These are phyloP conservation scores for Brachypteracias leptosomus DNA, from an alignment of 2,113 vertebrate genomes.

Conservation along the genomic window DNA sequence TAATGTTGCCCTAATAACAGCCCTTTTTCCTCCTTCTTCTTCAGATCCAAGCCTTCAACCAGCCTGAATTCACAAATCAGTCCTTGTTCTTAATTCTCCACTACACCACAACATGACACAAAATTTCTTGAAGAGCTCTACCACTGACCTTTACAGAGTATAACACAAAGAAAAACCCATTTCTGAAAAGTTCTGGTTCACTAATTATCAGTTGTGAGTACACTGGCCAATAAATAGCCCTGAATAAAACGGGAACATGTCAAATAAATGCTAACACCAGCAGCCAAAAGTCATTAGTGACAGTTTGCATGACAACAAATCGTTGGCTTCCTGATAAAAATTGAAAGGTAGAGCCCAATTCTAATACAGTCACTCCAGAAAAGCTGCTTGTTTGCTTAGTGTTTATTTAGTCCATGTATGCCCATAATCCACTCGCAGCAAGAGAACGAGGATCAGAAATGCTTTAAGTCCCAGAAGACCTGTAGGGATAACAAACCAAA, in stretches of 20 bases:
- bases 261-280: conserved; percentile 21
- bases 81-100: background rate
- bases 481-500: background rate
- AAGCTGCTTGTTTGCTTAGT: background rate
- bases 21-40: background rate
- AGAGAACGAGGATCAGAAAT: background rate
- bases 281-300: conserved; percentile 7
- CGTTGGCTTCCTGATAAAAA: background rate
- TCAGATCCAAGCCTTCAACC: background rate
- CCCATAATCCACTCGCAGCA: background rate
- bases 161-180: background rate
- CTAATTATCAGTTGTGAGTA: background rate
- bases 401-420: background rate
- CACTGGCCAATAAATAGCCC: background rate
- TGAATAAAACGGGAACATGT: background rate
- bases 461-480: background rate
- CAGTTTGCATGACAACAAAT: conserved; percentile 35
- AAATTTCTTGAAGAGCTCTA: background rate
- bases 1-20: rapidly evolving
- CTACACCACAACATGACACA: background rate
- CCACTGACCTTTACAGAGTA: background rate
- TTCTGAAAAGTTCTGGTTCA: background rate
- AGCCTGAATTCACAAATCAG: background rate
- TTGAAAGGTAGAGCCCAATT: background rate
- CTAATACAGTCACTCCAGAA: background rate